Conservation (phyloP, 2,113 vertebrate species). For the Alectura lathami region DNA sequence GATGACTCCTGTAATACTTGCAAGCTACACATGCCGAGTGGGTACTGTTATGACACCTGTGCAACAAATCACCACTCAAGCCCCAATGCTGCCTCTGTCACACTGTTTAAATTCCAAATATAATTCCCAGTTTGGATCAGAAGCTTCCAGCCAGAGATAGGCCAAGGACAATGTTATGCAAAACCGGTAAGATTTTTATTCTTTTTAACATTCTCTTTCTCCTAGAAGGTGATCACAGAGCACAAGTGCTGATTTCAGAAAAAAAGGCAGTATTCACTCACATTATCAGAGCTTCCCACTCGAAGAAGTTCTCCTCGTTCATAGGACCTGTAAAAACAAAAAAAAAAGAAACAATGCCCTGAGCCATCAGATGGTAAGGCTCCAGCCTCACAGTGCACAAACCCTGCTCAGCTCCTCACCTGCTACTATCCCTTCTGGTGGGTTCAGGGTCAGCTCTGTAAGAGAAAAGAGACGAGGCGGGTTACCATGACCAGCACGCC, state of each 20-base stretch:
- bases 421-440: constrained; percentile 96
- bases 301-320: constrained; percentile 98
- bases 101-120: background rate
- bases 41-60: background rate
- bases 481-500: background rate
- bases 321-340: constrained; percentile 84
- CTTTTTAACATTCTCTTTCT: background rate
- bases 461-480: constrained; percentile 40
- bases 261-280: constrained; percentile 74
- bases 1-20: background rate
- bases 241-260: background rate
- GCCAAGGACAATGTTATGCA: background rate
- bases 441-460: constrained; percentile 92
- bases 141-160: background rate
- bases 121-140: background rate
- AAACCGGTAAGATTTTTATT: background rate
- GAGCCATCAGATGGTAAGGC: background rate
- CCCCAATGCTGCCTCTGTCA: background rate
- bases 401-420: constrained; percentile 77
- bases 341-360: background rate
- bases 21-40: background rate
- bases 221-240: background rate
- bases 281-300: constrained; percentile 99
- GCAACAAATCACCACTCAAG: background rate
- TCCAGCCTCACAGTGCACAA: background rate